These are phyloP conservation scores for Xerus inauris DNA, from an alignment of 2,113 vertebrate genomes.

Conservation along the genomic window DNA sequence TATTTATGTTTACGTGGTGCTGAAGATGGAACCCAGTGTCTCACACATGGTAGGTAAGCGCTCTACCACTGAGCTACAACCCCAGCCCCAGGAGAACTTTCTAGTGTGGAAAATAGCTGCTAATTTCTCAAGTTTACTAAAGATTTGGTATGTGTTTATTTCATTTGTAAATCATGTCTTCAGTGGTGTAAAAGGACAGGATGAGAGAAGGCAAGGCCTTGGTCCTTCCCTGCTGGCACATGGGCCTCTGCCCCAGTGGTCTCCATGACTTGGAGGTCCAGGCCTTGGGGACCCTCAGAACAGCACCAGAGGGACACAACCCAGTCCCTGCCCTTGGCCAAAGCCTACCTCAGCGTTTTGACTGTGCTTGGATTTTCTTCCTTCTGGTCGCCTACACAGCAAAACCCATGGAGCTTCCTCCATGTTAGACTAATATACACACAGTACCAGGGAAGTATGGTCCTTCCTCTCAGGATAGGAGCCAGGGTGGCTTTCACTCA, in stretches of 20 bases:
- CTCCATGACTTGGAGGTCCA: not conserved
- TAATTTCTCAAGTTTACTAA: not conserved
- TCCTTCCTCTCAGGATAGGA: not conserved
- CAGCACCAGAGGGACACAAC: no score
- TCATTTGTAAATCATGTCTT: not conserved
- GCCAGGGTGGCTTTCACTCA: not conserved
- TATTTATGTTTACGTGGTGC: no score
- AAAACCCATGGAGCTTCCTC: not conserved
- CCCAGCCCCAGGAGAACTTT: no score
- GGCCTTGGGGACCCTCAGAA: accelerated
- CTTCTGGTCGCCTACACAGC: no score
- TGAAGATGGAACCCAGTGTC: no score
- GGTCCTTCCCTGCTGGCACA: not conserved
- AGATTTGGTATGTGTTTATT: no score
- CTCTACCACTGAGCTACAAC: no score
- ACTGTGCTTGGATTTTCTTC: not conserved
- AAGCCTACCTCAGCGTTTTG: not conserved
- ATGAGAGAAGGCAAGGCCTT: not conserved
- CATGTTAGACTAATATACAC: accelerated
- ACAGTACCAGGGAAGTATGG: accelerated
- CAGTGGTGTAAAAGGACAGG: not conserved
- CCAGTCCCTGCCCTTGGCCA: no score
- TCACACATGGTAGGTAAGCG: no score
- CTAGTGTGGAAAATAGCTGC: not conserved
- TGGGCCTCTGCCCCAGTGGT: not conserved